Percentiles rank a stretch among this genome's conserved stretches.
phyloP scores from a whole-genome alignment of 2,888 invertebrate genomes.

The Epinotia nisella region DNA sequence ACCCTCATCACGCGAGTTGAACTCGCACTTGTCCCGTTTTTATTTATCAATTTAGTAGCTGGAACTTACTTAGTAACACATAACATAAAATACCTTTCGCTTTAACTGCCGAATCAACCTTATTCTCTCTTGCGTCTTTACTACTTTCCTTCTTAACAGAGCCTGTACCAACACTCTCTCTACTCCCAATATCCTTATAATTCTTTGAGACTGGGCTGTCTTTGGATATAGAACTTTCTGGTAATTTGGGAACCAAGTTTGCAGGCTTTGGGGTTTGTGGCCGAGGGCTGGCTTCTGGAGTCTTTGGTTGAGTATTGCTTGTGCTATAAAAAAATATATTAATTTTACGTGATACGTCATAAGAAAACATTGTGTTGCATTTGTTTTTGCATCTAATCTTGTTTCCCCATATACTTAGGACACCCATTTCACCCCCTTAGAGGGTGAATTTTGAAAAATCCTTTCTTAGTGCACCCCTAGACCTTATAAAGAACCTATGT shows the following conservation, averaged over 20 bases:
- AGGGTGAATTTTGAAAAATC: too few relatives aligned
- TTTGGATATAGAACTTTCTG: conserved; percentile 1
- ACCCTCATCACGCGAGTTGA: too few relatives aligned
- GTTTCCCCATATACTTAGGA: too few relatives aligned
- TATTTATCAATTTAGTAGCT: too few relatives aligned
- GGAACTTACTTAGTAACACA: too few relatives aligned
- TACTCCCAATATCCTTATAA: background rate
- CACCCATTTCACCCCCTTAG: too few relatives aligned
- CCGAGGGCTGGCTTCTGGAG: background rate
- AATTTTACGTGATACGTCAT: too few relatives aligned
- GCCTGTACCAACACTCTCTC: background rate
- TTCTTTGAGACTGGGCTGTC: background rate
- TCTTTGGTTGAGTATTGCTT: background rate
- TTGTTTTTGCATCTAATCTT: too few relatives aligned
- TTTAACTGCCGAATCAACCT: background rate
- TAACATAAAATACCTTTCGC: conserved; percentile 38
- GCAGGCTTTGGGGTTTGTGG: background rate
- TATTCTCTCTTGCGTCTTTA: background rate
- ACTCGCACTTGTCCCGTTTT: too few relatives aligned
- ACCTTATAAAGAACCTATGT: too few relatives aligned
- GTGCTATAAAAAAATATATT: background rate
- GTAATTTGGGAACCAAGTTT: background rate
- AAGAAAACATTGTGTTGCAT: too few relatives aligned
- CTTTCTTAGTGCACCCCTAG: too few relatives aligned
- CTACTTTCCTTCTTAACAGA: background rate